Evolutionary conservation across 2,797 vertebrate genomes (phyloP), one percentile per base, ranked within the genome.

Genomic region (Salmo trutta): DNA sequence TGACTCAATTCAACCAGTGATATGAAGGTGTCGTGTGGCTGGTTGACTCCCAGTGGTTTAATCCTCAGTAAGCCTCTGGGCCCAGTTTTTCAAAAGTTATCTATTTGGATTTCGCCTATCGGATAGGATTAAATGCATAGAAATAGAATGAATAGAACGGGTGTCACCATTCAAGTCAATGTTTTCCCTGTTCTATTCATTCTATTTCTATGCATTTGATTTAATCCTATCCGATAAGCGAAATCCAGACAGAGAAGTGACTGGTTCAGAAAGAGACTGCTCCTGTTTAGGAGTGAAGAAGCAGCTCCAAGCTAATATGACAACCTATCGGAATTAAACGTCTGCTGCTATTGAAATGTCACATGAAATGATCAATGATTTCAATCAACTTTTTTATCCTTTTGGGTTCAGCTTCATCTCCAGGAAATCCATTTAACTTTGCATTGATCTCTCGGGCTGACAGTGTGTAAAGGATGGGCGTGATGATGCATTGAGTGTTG

Each of bases 321-420:
- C 73, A 76, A 64, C 77, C 33, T 73, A 52, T 66, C 10, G 59
- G 76, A 84, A 84, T 86, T 77, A 85, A 75, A 81, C 73, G 16
- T 36, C 27, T 29, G 14, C 72, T 62, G 74, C 80, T 73, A 47
- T 47, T 47, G 41, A 88, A 79, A 87, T 84, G 87, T 85, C 82
- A 86, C 81, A 76, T 71, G 73, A 78, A 76, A 78, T 71, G 76
- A 84, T 89, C 70, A 41, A 68, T 79, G 65, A 83, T 86, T 88
- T 85, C 75, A 83, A 74, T 84, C 52, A 83, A 65, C 77, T 27
- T 41, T 51, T 72, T 24, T 4, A 47, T 47, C 41, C 41, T 47
- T 47, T 47, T 47, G 41, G 10, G 41, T 47, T 47, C 41, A 47
- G 10, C 41, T 47, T 47, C 41, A 47, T 64, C 10, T 64, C 59